A percentile compares a stretch with the other conserved stretches of the same genome.
Conservation (phyloP, 2,113 vertebrate species). For the Carollia perspicillata region DNA sequence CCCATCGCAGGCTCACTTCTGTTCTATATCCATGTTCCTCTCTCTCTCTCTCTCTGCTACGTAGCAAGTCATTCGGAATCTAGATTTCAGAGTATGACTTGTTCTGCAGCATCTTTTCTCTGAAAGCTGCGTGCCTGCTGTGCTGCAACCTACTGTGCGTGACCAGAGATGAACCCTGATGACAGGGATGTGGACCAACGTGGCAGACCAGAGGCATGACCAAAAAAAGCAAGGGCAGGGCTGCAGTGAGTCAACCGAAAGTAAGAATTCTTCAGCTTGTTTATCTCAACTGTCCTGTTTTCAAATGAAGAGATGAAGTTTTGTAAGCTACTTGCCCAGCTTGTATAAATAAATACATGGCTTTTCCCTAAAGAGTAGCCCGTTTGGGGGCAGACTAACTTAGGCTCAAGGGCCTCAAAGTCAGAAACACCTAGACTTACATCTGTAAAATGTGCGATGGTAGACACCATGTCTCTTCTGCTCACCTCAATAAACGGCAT, state of each 20-base stretch:
- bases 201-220: not conserved
- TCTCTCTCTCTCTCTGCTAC: not conserved
- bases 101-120: constrained; percentile 18
- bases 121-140: constrained; percentile 34
- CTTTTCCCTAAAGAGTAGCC: not conserved
- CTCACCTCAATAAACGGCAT: not conserved
- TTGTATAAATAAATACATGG: not conserved
- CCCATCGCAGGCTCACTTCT: constrained; percentile 67
- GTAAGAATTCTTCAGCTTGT: not conserved
- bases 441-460: not conserved
- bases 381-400: not conserved
- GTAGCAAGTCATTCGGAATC: constrained; percentile 33
- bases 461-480: not conserved
- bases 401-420: not conserved
- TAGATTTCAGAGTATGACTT: constrained; percentile 24
- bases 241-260: not conserved
- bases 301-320: constrained; percentile 24
- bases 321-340: not conserved
- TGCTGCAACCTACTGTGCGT: not conserved
- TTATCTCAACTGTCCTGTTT: not conserved
- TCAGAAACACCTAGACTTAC: not conserved
- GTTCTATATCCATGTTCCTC: constrained; percentile 3
- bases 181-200: not conserved
- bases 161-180: not conserved
- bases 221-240: not conserved